These are phyloP conservation scores for Bruchidius siliquastri DNA, from an alignment of 2,888 invertebrate species.

Conservation along the genomic window DNA sequence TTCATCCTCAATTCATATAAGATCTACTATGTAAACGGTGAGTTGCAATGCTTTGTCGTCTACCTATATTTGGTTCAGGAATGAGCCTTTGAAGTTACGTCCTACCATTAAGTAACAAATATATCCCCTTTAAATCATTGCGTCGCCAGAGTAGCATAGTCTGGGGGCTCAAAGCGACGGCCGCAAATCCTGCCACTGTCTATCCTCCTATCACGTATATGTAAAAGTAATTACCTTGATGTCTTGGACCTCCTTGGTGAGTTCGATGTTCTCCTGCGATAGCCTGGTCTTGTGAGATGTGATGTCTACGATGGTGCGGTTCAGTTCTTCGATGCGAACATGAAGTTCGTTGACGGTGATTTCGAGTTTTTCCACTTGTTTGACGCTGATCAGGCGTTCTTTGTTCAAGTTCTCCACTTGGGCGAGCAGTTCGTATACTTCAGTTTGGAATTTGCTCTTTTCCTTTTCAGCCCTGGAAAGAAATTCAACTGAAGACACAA, in stretches of 20 bases:
- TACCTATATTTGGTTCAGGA: too few relatives aligned
- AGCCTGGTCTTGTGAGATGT: constrained; percentile 94
- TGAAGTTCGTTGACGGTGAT: constrained; percentile 86
- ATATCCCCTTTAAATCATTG: too few relatives aligned
- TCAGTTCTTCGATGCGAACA: constrained; percentile 94
- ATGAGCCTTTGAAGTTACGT: too few relatives aligned
- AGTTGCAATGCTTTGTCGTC: constrained; percentile 23
- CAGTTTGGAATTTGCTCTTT: constrained; percentile 95
- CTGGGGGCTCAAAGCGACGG: too few relatives aligned
- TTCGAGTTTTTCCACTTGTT: constrained; percentile 88
- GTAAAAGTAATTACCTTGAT: constrained; percentile 44
- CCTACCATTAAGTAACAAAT: too few relatives aligned
- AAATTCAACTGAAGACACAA: too few relatives aligned
- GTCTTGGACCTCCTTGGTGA: constrained; percentile 94
- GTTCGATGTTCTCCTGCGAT: constrained; percentile 89
- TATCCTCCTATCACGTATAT: too few relatives aligned
- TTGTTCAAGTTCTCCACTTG: constrained; percentile 93
- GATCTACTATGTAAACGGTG: too few relatives aligned
- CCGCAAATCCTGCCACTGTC: too few relatives aligned
- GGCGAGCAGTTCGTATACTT: constrained; percentile 94
- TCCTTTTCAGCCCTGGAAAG: constrained; percentile 91
- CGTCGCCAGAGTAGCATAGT: too few relatives aligned
- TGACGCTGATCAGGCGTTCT: constrained; percentile 77
- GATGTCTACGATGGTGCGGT: constrained; percentile 96
- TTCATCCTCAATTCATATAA: too few relatives aligned